Conservation (phyloP, 2,113 vertebrate species). For the Protobothrops mucrosquamatus region DNA sequence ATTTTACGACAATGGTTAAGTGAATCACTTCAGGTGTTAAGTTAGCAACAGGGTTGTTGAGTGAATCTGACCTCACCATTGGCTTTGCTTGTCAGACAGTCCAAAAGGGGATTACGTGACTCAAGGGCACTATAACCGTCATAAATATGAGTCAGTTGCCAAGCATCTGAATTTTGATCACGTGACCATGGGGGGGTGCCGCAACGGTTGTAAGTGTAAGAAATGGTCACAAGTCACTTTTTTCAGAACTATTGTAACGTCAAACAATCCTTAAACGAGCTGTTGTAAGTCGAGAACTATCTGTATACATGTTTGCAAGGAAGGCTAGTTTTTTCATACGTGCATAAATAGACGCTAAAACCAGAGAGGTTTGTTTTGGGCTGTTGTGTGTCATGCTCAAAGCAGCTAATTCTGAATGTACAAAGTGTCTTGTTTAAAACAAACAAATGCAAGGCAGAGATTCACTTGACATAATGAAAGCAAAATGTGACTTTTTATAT, state of each 20-base stretch:
- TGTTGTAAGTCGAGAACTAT: neutral
- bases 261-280: neutral
- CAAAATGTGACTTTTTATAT: constrained; percentile 20
- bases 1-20: too few species aligned
- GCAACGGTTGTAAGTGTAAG: neutral
- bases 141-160: neutral
- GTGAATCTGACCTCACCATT: neutral
- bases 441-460: constrained; percentile 43
- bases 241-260: neutral
- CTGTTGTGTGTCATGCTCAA: constrained; percentile 26
- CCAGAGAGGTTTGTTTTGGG: constrained; percentile 53
- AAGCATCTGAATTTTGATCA: neutral
- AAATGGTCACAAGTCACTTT: neutral
- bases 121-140: neutral
- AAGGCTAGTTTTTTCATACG: constrained; percentile 61
- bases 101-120: neutral
- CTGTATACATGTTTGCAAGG: constrained; percentile 40
- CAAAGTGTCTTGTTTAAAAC: constrained; percentile 56
- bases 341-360: constrained; percentile 58
- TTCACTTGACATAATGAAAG: constrained; percentile 39
- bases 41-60: neutral
- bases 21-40: too few species aligned
- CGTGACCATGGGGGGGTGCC: neutral
- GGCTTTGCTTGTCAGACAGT: neutral
- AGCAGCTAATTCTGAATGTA: constrained; percentile 47